Percentiles rank a stretch among this genome's conserved stretches.
Conservation (phyloP, 2,113 vertebrate species). For the Mirza zaza region DNA sequence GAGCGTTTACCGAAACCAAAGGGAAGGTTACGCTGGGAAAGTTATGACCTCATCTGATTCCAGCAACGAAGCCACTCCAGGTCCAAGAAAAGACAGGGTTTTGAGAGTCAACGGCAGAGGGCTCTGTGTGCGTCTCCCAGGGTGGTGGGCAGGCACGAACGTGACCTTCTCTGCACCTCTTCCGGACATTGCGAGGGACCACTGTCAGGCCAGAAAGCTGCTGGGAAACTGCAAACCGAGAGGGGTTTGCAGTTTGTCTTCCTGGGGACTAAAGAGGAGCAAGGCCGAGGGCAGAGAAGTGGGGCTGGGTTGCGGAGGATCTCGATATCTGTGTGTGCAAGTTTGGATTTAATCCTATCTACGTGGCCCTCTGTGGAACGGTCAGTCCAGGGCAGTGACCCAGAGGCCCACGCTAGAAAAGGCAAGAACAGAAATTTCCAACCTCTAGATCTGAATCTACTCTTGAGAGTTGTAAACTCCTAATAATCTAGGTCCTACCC, state of each 20-base stretch:
- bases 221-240: not conserved
- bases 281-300: not conserved
- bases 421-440: not conserved
- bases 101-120: not conserved
- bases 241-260: not conserved
- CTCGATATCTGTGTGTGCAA: fast-evolving
- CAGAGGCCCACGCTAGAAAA: not conserved
- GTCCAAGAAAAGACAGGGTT: constrained; percentile 45
- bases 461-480: not conserved
- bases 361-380: fast-evolving
- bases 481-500: not conserved
- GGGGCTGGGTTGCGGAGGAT: not conserved
- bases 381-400: not conserved
- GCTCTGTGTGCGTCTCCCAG: not conserved
- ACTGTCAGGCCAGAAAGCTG: not conserved
- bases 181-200: not conserved
- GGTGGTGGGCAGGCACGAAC: not conserved
- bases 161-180: not conserved
- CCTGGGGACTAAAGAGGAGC: not conserved
- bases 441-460: not conserved
- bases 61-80: constrained; percentile 36
- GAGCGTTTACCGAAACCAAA: constrained; percentile 66
- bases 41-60: constrained; percentile 75
- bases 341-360: not conserved
- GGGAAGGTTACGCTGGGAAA: constrained; percentile 53